A percentile compares a stretch with the other conserved stretches of the same genome.
Evolutionary conservation across 2,888 invertebrate species (phyloP).

Genomic region (Acrobasis consociella): DNA sequence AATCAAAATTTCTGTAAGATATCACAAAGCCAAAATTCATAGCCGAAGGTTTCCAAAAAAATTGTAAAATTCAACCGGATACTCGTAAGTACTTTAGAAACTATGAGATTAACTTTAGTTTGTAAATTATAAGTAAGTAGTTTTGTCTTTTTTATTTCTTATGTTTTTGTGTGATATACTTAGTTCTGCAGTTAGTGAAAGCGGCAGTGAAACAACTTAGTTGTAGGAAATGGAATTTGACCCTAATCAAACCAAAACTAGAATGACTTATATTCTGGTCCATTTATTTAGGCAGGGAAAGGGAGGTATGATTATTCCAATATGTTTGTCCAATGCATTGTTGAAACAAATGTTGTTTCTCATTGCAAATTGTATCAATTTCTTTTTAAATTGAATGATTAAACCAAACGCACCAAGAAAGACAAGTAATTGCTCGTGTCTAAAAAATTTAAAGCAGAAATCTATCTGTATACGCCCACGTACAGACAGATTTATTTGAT

Average conservation of each 20-base stretch:
- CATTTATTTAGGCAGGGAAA: neutral
- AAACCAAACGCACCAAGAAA: too few species aligned
- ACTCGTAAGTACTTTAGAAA: slow-evolving; percentile 20
- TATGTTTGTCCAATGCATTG: neutral
- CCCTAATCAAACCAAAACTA: slow-evolving; percentile 37
- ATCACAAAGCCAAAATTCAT: slow-evolving; percentile 42
- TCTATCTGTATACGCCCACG: too few species aligned
- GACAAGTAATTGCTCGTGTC: too few species aligned
- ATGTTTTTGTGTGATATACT: neutral
- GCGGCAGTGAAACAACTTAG: neutral
- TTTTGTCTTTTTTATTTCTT: neutral
- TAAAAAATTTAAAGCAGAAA: too few species aligned
- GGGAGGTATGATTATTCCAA: neutral
- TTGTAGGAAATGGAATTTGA: slow-evolving; percentile 41
- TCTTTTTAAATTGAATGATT: too few species aligned
- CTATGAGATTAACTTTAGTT: neutral
- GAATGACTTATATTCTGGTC: neutral
- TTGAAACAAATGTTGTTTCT: neutral
- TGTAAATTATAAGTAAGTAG: neutral
- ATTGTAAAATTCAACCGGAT: slow-evolving; percentile 29
- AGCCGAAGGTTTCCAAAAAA: slow-evolving; percentile 20
- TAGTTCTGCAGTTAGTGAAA: neutral
- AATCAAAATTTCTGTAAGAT: slow-evolving; percentile 42
- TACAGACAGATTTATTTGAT: too few species aligned
- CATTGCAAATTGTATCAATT: too few species aligned